Conservation (phyloP, 1,140 invertebrate genomes). For the Leptopilina clavipes region DNA sequence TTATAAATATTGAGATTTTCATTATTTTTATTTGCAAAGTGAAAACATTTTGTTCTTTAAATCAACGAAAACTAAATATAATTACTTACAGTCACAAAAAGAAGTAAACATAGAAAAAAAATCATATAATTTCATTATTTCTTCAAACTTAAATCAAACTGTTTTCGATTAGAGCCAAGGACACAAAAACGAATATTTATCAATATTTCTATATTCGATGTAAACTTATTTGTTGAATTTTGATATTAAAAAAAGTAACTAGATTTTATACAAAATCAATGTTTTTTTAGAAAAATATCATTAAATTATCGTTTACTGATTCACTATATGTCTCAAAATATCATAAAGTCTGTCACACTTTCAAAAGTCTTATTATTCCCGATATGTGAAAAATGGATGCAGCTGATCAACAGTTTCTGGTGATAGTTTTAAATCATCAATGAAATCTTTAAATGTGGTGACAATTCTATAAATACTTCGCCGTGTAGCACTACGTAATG, state of each 20-base stretch:
- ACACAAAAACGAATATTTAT: background rate
- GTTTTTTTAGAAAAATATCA: constrained; percentile 17
- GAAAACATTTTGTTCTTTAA: background rate
- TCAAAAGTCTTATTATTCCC: constrained; percentile 59
- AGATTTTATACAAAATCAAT: background rate
- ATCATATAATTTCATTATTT: background rate
- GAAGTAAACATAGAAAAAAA: background rate
- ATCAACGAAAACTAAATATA: background rate
- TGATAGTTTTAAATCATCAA: constrained; percentile 79
- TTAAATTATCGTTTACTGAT: background rate
- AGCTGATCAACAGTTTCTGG: constrained; percentile 63
- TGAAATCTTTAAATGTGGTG: constrained; percentile 80
- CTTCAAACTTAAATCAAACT: background rate
- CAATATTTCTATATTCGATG: background rate
- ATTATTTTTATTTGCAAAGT: background rate
- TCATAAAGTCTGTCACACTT: background rate
- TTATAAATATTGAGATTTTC: background rate
- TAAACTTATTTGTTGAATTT: background rate
- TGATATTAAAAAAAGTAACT: background rate
- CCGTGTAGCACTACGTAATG: constrained; percentile 79
- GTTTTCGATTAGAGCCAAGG: background rate
- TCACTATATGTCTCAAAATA: background rate
- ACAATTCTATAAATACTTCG: constrained; percentile 85
- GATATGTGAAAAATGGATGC: constrained; percentile 64
- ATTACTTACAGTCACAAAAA: background rate